Percentiles rank a stretch among this genome's conserved stretches.
These are phyloP conservation scores for Biston stratarius DNA, from an alignment of 2,888 invertebrate genomes.

Conservation along the genomic window DNA sequence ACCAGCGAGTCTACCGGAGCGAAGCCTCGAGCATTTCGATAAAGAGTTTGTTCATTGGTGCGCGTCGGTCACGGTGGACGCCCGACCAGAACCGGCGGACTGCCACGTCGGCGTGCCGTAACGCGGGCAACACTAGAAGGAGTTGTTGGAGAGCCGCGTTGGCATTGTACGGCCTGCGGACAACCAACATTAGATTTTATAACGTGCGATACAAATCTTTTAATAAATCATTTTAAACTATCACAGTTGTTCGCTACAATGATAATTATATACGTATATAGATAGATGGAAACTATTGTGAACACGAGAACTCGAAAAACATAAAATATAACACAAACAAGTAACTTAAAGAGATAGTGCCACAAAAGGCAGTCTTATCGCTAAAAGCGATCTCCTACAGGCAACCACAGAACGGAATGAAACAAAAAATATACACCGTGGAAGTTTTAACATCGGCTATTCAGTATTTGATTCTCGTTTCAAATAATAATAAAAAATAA, in stretches of 20 bases:
- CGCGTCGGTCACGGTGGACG: conserved; percentile 94
- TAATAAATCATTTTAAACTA: too few relatives aligned
- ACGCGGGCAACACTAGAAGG: conserved; percentile 94
- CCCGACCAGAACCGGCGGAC: conserved; percentile 96
- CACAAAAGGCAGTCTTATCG: too few relatives aligned
- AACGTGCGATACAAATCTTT: neutral
- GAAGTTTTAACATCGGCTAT: too few relatives aligned
- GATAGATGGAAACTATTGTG: neutral
- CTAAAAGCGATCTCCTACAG: too few relatives aligned
- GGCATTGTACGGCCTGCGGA: conserved; percentile 89
- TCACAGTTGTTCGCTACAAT: neutral
- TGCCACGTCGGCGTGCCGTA: conserved; percentile 95
- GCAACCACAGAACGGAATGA: too few relatives aligned
- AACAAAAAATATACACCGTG: too few relatives aligned
- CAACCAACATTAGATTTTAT: neutral
- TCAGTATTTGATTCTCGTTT: too few relatives aligned
- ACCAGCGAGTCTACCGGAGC: conserved; percentile 79
- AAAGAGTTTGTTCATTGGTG: conserved; percentile 98
- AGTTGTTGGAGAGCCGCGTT: conserved; percentile 93
- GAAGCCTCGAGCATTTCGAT: conserved; percentile 97
- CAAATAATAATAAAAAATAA: too few relatives aligned
- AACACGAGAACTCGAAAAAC: too few relatives aligned
- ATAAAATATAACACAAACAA: too few relatives aligned
- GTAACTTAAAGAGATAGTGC: too few relatives aligned
- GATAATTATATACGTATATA: too few relatives aligned